Evolutionary conservation across 2,888 invertebrate species (phyloP), one percentile per base, ranked within the genome.

Genomic region (Platycnemis pennipes): DNA sequence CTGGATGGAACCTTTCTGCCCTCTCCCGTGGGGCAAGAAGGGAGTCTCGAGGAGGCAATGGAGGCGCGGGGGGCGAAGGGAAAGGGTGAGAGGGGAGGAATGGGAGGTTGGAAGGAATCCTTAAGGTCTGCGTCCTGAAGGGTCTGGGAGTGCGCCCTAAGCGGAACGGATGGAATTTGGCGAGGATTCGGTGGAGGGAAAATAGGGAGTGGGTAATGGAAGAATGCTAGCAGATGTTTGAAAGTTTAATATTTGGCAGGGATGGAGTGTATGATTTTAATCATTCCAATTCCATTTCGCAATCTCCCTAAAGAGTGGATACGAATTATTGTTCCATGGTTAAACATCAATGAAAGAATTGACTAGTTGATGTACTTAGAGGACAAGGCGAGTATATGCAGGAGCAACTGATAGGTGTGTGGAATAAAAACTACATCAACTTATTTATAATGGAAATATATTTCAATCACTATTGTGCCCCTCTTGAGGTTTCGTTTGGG

Each of bases 21-120:
- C n/a, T n/a, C 37, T 86, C 87, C 45, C 87, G 87, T 87, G 87
- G 87, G 87, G 87, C 87, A 87, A 87, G 87, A 87, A 87, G 87
- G 87, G 87, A 87, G 44, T n/a, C 45, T 8, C 11, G 53, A 31
- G 22, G 91, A 44, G 44, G 91, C 63, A 69, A 63, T 69, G 45
- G 91, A 63, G 63, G 56, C 42, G 91, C 19, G 49, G 8, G n/a
- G 87, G 87, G n/a, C 44, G 46, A 46, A 42, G 86, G 22, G 49
- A 88, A 49, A 89, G 42, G 22, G 89, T 31, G 89, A 37, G 45
- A 2, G 44, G 86, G 86, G 87, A 26, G 11, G 13, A 26, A 19
- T 19, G 42, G 42, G 86, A 19, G 16, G n/a, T 7, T 11, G 88
- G 89, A 87, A 46, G 87, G 91, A 63, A 63, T 26, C 63, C 56